Evolutionary conservation across 2,888 invertebrate species (phyloP).

Genomic region (Balanococcus diminutus): DNA sequence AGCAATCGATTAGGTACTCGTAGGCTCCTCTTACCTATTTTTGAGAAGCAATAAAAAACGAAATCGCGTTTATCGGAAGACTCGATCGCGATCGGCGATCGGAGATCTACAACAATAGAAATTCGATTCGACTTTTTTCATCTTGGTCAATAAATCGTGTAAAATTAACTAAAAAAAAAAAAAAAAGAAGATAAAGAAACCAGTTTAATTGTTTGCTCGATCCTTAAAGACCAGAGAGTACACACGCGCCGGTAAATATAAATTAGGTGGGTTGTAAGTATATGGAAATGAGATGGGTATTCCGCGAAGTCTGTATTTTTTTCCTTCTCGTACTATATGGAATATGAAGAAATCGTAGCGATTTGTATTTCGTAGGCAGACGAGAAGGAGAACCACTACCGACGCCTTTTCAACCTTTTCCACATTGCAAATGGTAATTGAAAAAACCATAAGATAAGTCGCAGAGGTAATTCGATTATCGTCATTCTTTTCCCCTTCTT

Average conservation of each 20-base stretch:
- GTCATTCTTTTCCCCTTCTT: too few species aligned
- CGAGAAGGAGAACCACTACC: background rate
- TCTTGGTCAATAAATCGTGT: background rate
- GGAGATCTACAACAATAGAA: background rate
- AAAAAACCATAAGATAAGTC: background rate
- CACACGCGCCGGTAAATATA: background rate
- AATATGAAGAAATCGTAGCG: background rate
- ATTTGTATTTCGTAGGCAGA: slow-evolving; percentile 17
- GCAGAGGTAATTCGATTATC: too few species aligned
- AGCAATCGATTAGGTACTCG: background rate
- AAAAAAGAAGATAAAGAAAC: background rate
- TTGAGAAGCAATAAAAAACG: background rate
- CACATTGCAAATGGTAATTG: background rate
- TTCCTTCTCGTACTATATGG: too few species aligned
- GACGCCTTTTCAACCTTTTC: slow-evolving; percentile 35
- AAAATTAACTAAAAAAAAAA: background rate
- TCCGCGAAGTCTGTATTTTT: background rate
- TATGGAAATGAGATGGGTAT: background rate
- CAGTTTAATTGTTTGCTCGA: background rate
- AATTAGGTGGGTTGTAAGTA: background rate
- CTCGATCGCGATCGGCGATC: background rate
- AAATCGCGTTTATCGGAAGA: background rate
- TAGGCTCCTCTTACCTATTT: background rate
- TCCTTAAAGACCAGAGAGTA: background rate
- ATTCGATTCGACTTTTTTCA: background rate